Base-by-base conservation (phyloP, 1,140 invertebrate species). In the Radopholus similis region DNA sequence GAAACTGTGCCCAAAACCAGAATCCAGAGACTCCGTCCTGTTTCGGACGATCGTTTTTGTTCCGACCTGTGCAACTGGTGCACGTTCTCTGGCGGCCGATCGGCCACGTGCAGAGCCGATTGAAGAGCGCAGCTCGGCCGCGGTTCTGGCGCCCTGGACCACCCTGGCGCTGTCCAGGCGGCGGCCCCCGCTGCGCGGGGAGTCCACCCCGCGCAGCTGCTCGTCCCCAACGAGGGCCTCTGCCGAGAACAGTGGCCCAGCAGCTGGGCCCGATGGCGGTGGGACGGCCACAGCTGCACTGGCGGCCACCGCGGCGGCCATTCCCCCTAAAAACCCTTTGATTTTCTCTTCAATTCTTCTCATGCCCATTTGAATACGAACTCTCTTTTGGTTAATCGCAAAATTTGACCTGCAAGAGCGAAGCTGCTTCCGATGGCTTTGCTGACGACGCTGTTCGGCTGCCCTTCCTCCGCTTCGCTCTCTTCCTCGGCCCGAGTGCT, bases 381-480 rank as follows among this genome's bases (percentile, higher is more conserved):
- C 11, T 34, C 2, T 1, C 28, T 21, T 62, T 18, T 58, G 15
- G 26, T 15, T 4, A 21, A 63, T 4, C n/a, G n/a, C n/a, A n/a
- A n/a, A n/a, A n/a, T n/a, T n/a, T 11, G 4, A 72, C 68, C 68
- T 23, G 55, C 68, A 73, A 70, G 28, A 35, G 68, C 40, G 42
- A 70, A 32, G 40, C 68, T 70, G 26, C 42, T 71, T 1, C 68
- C 54, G 21, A 70, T 40, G 58, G 68, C 68, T 21, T 40, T 37
- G 38, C 42, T 23, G 40, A 70, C 21, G 40, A 23, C 13, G 28
- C 30, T 23, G 60, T 34, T 40, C 15, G 37, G 34, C n/a, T 21
- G 15, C 21, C 26, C 15, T n/a, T 32, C 1, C 2, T 21, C 32
- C 4, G 35, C 30, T n/a, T 44, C 18, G 13, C 40, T 6, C 15